phyloP scores from a whole-genome alignment of 2,888 invertebrate genomes.

The Coelopa pilipes region DNA sequence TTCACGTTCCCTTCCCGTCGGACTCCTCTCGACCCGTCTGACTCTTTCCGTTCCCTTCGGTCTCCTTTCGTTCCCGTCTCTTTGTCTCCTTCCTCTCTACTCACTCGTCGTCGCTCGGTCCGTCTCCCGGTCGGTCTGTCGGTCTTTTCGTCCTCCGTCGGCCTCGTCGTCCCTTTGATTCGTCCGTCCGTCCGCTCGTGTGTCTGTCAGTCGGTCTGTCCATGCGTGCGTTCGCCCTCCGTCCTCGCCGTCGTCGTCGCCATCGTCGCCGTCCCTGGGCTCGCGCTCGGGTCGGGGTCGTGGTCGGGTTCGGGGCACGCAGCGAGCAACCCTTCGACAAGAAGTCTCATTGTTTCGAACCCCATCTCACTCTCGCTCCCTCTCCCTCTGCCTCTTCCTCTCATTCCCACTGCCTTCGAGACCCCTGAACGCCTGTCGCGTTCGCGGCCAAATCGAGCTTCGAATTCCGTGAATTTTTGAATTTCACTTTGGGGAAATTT shows the following conservation, averaged over 20 bases:
- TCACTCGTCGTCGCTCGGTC: not conserved
- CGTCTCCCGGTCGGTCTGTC: not conserved
- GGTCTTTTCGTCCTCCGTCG: not conserved
- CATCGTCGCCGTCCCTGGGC: not conserved
- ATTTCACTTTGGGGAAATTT: constrained; percentile 32
- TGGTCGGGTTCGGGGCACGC: constrained; percentile 1
- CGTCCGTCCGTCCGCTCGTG: not conserved
- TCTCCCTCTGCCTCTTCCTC: not conserved
- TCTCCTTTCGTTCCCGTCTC: not conserved
- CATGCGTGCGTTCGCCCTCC: not conserved
- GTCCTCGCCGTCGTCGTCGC: constrained; percentile 29
- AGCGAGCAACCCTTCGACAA: constrained; percentile 9
- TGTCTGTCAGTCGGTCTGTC: constrained; percentile 2
- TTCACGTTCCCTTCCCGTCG: not conserved
- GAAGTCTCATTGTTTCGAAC: constrained; percentile 10
- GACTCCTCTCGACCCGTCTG: not conserved
- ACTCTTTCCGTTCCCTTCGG: no score
- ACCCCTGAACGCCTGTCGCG: not conserved
- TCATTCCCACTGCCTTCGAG: not conserved
- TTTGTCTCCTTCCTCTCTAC: not conserved
- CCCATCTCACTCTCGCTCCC: not conserved
- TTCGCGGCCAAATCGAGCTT: constrained; percentile 12
- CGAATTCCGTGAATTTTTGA: constrained; percentile 36
- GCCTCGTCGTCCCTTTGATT: not conserved
- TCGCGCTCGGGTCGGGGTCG: not conserved